Evolutionary conservation across 2,113 vertebrate species (phyloP), one percentile per base, ranked within the genome.

Genomic region (Pluvialis apricaria): DNA sequence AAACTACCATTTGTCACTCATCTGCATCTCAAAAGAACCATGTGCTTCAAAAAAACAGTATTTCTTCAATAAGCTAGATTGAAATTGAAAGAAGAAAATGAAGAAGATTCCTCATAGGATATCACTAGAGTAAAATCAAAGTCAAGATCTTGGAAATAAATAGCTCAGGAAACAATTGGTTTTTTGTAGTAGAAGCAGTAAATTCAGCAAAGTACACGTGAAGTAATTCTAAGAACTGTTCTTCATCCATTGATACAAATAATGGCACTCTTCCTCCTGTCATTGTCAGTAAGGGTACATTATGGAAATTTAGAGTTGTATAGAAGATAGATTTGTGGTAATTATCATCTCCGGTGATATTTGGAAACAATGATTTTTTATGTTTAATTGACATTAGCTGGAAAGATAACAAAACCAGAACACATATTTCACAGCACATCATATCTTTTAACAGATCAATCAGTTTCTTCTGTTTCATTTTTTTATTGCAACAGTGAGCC

Each of bases 21-120:
- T 94, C 61, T 89, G 65, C 82, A 97, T 97, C 96, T 96, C 82
- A 76, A 89, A 97, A 97, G 97, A 97, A 94, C 82, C 36, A 51
- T 51, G 49, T 24, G 49, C 49, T 51, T 51, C 49, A 92, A 91
- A 92, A 94, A 97, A 96, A 61, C 88, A 97, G 47, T 95, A 90
- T 92, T 97, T 96, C 93, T 96, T 96, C 85, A 84, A 55, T 7
- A 97, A 71, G 82, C 82, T 93, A 87, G 82, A 95, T 68, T 97
- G 97, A 97, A 98, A 95, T 40, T 83, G 93, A 97, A 97, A 91
- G 83, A 96, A 95, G 94, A 97, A 98, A 98, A 95, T 97, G 85
- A 98, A 96, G 88, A 95, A 45, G 77, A 96, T 97, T 95, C 79
- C 72, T 96, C 79, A 96, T 62, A 94, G 93, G 82, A 55, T 95